Conservation (phyloP, 1,140 invertebrate species). For the Microplitis mediator region DNA sequence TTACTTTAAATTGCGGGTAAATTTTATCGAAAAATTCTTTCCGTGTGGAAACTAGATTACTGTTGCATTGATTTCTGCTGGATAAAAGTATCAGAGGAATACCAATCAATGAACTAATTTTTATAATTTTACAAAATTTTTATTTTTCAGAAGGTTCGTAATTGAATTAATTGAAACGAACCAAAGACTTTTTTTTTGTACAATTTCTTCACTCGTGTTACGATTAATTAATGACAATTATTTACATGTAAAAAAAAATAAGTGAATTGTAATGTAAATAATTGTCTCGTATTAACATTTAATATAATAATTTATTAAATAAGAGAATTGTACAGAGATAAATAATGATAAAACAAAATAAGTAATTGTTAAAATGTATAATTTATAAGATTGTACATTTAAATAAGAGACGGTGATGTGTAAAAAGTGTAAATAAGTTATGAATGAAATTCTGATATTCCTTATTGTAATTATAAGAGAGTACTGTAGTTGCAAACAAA, state of each 20-base stretch:
- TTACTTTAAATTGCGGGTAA: too few species aligned
- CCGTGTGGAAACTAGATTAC: too few species aligned
- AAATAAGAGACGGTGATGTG: background rate
- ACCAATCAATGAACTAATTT: background rate
- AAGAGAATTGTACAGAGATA: background rate
- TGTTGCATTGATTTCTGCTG: too few species aligned
- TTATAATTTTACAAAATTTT: background rate
- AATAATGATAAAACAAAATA: too few species aligned
- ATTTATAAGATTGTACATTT: background rate
- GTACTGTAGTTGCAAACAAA: background rate
- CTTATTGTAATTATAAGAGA: background rate
- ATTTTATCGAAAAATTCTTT: too few species aligned
- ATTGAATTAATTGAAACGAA: background rate
- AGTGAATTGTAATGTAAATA: background rate
- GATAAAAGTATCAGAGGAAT: too few species aligned
- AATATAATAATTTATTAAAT: background rate
- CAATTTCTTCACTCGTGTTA: background rate
- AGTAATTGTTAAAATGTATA: background rate
- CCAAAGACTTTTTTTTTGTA: constrained; percentile 3
- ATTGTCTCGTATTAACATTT: background rate
- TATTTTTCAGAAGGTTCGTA: constrained; percentile 32
- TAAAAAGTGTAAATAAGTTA: background rate
- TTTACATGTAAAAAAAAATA: background rate
- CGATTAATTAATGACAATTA: background rate
- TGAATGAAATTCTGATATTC: background rate